phyloP scores from a whole-genome alignment of 2,797 vertebrate species.

The Malurus splendens region DNA sequence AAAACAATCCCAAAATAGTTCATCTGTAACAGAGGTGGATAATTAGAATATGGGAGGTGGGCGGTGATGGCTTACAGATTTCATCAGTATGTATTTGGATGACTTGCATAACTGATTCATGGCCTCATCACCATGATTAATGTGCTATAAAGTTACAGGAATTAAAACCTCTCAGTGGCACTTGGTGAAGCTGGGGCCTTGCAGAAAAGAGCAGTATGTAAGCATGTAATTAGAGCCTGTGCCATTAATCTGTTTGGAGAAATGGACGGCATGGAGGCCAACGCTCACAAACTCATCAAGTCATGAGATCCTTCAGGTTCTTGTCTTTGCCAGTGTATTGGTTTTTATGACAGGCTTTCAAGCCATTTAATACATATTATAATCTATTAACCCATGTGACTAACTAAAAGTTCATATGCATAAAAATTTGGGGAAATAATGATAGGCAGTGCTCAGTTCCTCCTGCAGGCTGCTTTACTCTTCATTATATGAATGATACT shows the following conservation, averaged over 20 bases:
- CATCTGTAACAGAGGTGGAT: not conserved
- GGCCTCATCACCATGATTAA: conserved; percentile 25
- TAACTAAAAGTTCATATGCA: not conserved
- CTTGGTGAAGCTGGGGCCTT: not conserved
- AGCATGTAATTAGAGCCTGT: not conserved
- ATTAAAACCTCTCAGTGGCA: not conserved
- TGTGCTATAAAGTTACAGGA: conserved; percentile 14
- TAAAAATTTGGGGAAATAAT: not conserved
- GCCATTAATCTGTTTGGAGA: not conserved
- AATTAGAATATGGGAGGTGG: not conserved
- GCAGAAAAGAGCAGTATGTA: not conserved
- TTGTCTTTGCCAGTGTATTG: not conserved
- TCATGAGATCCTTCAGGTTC: not conserved
- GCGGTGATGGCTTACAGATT: not conserved
- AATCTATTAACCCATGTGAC: not conserved
- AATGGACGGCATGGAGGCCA: not conserved
- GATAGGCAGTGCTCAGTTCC: not conserved
- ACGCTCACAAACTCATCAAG: not conserved
- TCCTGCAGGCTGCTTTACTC: not conserved
- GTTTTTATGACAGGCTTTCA: not conserved
- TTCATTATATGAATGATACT: not conserved
- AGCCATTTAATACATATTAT: not conserved
- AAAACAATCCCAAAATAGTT: not conserved
- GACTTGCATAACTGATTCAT: conserved; percentile 2
- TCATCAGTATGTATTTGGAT: not conserved